Conservation (phyloP, 2,888 invertebrate species). For the Anthoptus insignis region DNA sequence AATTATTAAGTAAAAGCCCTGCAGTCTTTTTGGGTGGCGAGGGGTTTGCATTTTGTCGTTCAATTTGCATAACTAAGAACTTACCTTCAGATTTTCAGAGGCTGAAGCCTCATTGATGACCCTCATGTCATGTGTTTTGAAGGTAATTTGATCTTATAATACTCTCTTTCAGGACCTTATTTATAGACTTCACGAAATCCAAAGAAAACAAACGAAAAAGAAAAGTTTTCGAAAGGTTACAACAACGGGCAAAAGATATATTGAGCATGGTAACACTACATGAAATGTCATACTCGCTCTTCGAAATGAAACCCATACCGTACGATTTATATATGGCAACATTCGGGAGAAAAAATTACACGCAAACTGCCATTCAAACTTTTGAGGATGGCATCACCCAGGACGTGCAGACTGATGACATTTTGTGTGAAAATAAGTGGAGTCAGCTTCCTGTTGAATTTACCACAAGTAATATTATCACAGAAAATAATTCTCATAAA, state of each 20-base stretch:
- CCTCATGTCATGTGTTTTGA: too few species aligned
- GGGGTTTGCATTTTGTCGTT: too few species aligned
- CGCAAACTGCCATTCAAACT: constrained; percentile 74
- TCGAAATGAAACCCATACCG: constrained; percentile 81
- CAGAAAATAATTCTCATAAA: constrained; percentile 41
- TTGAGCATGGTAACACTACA: constrained; percentile 77
- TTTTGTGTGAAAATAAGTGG: constrained; percentile 69
- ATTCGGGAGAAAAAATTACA: constrained; percentile 74
- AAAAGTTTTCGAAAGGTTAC: constrained; percentile 61
- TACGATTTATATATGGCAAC: constrained; percentile 81
- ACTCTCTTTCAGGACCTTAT: constrained; percentile 69
- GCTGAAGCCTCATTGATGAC: too few species aligned
- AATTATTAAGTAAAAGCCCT: too few species aligned
- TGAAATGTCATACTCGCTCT: constrained; percentile 75
- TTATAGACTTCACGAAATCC: constrained; percentile 75
- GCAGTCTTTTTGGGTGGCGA: too few species aligned
- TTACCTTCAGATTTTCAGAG: too few species aligned
- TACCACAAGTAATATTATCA: constrained; percentile 64
- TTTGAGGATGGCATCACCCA: constrained; percentile 76
- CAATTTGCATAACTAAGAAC: too few species aligned
- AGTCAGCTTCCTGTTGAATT: constrained; percentile 77
- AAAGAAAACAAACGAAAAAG: constrained; percentile 69
- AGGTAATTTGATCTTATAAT: too few species aligned
- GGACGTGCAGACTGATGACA: constrained; percentile 76
- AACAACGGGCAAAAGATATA: constrained; percentile 73